Evolutionary conservation across 2,888 invertebrate species (phyloP), one percentile per base, ranked within the genome.

Genomic region (Eilema griseolum): DNA sequence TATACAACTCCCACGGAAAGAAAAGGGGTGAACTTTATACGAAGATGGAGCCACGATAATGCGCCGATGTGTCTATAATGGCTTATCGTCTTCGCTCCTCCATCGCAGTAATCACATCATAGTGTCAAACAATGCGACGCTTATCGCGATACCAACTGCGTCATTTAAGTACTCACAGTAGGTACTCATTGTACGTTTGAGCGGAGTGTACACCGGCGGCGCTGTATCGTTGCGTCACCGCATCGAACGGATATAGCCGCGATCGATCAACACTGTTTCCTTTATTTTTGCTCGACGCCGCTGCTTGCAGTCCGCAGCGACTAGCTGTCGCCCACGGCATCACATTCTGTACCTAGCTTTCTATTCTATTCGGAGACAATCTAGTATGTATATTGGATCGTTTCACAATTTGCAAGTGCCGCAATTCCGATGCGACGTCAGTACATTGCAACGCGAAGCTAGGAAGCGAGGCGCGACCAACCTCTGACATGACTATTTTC

Each of bases 211-310:
- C 68, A 76, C 71, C 73, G 72, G 62, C 73, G 67, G 70, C 70
- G 73, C 63, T 71, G 78, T 76, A 73, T 71, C 66, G 85, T 91
- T 90, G 87, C 91, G 89, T 91, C 90, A 90, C 79, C 87, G 83
- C 83, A 83, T 85, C 82, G 86, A 84, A 88, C 90, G 86, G 90
- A 90, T 92, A 91, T 90, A 90, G 90, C 85, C 76, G 80, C 89
- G 88, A 91, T 92, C 90, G 90, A 91, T 91, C 90, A 87, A 79
- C 81, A 82, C 80, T 73, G 80, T 76, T 85, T 89, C 87, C 88
- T 90, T 90, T 91, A 89, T 89, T 91, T 91, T 88, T 86, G 87
- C 83, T 79, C 83, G 83, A 82, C 81, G 77, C 70, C 77, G 78
- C 73, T 72, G 69, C 68, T 77, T 76, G 80, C 74, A 78, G 72